Evolutionary conservation across 2,888 invertebrate species (phyloP).

Genomic region (Pogonocherus hispidulus): DNA sequence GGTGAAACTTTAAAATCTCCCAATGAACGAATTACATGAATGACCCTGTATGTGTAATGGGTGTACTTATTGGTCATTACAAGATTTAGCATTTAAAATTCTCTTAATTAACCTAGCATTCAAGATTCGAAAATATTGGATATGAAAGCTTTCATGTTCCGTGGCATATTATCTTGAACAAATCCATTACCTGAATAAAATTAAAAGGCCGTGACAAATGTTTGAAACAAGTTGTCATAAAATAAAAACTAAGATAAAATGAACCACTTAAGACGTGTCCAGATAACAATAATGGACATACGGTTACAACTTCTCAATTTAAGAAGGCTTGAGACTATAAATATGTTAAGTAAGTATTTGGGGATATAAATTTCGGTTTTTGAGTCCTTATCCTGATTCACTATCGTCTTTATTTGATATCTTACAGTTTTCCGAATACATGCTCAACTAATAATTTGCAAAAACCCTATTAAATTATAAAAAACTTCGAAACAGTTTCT

Average conservation of each 20-base stretch:
- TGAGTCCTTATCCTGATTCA: neutral
- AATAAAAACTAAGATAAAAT: slow-evolving; percentile 26
- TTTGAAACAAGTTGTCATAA: slow-evolving; percentile 24
- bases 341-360: slow-evolving; percentile 15
- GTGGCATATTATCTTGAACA: slow-evolving; percentile 10
- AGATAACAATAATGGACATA: slow-evolving; percentile 18
- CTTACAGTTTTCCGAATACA: neutral
- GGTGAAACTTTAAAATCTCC: too few relatives aligned
- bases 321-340: neutral
- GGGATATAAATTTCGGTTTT: neutral
- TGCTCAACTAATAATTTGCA: too few relatives aligned
- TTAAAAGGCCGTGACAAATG: slow-evolving; percentile 19
- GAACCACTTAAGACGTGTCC: slow-evolving; percentile 20
- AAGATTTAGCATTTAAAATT: neutral
- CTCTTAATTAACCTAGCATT: neutral
- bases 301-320: slow-evolving; percentile 10
- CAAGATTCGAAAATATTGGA: neutral
- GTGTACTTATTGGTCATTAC: too few relatives aligned
- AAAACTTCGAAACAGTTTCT: too few relatives aligned
- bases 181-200: slow-evolving; percentile 22
- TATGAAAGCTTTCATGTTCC: slow-evolving; percentile 1
- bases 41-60: too few relatives aligned
- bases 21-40: too few relatives aligned
- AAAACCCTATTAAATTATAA: too few relatives aligned
- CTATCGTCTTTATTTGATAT: neutral